Evolutionary conservation across 2,888 invertebrate species (phyloP), one percentile per base, ranked within the genome.

Genomic region (Falcaria lacertinaria): DNA sequence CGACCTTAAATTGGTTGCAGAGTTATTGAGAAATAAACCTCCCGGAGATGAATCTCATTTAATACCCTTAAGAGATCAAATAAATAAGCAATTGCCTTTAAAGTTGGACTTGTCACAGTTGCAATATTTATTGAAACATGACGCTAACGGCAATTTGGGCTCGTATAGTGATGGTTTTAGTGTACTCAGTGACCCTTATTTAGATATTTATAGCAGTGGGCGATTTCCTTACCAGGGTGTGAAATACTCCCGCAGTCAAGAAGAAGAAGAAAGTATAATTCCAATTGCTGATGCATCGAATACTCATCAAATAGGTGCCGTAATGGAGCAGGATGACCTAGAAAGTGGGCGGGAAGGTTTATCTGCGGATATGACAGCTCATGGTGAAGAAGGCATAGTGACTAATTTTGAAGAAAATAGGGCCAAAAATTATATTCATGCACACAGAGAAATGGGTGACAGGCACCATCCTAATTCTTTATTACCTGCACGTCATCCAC

Each of bases 171-270:
- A 78, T 33, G 74, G 77, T 6, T 39, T 82, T 0, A 68, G 71
- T 48, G 57, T 65, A 5, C 57, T 80, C n/a, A 62, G 67, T 28
- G 77, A 63, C 49, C 73, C 85, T 11, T 88, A 76, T 59, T 63
- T 81, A 45, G 87, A 88, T 53, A 60, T 81, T 37, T 84, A 80
- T 51, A 77, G 64, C 41, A 74, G 64, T 44, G 79, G 74, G 2
- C 63, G 83, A 39, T 78, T 64, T 59, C 86, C 86, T 16, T 87
- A 82, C 49, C 87, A 83, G 58, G 83, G 85, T 15, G 74, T 79
- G 3, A 89, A 89, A 60, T 88, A 89, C 62, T 89, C 89, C 15
- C 72, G 89, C 35, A 89, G 89, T 59, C 86, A 88, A 66, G 89
- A 89, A 61, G 89, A 87, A 56, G 85, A 86, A 56, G 87, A 87